These are phyloP conservation scores for Myotis brandtii DNA, from an alignment of 2,113 vertebrate genomes.

Conservation along the genomic window DNA sequence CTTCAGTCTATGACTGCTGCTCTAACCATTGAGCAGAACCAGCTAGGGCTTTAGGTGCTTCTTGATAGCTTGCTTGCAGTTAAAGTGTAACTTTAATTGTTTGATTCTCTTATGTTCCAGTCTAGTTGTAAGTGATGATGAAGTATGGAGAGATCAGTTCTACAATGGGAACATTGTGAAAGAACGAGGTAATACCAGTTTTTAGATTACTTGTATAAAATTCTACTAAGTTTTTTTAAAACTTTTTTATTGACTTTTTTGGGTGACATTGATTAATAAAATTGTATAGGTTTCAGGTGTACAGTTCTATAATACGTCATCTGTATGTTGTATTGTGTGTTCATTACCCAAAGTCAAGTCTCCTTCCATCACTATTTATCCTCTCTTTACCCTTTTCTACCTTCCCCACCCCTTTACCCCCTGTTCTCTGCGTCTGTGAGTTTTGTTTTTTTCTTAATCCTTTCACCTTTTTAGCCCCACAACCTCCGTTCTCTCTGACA, in stretches of 20 bases:
- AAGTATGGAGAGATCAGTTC: conserved; percentile 90
- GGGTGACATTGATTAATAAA: background rate
- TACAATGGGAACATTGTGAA: conserved; percentile 88
- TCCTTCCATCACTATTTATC: background rate
- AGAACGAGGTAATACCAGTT: conserved; percentile 87
- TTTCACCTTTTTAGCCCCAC: background rate
- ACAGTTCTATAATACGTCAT: background rate
- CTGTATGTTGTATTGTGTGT: background rate
- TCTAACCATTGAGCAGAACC: too few relatives aligned
- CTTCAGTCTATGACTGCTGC: too few relatives aligned
- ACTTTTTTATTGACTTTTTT: background rate
- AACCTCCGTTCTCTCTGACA: background rate
- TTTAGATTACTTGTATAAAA: conserved; percentile 23
- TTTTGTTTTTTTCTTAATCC: background rate
- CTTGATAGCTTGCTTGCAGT: background rate
- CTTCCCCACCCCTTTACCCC: background rate
- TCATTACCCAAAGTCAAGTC: background rate
- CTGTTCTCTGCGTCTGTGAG: background rate
- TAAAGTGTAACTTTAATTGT: background rate
- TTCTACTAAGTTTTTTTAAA: background rate
- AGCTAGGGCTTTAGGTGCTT: background rate
- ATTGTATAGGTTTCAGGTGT: background rate
- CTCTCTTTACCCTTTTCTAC: background rate
- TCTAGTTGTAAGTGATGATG: conserved; percentile 90
- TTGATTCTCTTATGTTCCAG: conserved; percentile 81